Evolutionary conservation across 2,113 vertebrate genomes (phyloP).

Genomic region (Hoplias malabaricus): DNA sequence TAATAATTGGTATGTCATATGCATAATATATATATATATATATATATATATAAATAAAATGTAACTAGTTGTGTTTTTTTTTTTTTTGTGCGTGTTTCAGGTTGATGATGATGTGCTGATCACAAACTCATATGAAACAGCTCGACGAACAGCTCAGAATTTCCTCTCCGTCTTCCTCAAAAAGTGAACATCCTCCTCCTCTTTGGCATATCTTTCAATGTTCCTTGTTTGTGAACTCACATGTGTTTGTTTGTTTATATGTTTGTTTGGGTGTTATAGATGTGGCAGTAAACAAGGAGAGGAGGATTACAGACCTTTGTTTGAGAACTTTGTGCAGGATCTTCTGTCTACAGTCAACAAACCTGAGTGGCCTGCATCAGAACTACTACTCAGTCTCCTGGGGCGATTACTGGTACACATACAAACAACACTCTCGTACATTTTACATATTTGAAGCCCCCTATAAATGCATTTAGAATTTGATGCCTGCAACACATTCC

Average conservation of each 20-base stretch:
- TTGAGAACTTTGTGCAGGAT: constrained; percentile 98
- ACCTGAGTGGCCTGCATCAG: constrained; percentile 97
- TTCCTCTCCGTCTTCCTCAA: constrained; percentile 98
- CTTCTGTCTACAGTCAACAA: constrained; percentile 97
- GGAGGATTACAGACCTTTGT: constrained; percentile 95
- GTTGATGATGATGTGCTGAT: constrained; percentile 95
- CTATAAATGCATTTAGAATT: too few species aligned
- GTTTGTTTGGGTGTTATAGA: constrained; percentile 59
- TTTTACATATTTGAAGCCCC: too few species aligned
- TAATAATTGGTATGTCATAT: too few species aligned
- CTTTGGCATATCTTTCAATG: neutral
- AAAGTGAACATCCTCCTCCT: constrained; percentile 75
- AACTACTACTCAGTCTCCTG: constrained; percentile 92
- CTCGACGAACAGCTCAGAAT: constrained; percentile 97
- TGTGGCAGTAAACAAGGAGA: constrained; percentile 98
- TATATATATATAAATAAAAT: neutral
- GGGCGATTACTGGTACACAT: constrained; percentile 89
- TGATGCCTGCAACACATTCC: too few species aligned
- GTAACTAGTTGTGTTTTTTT: too few species aligned
- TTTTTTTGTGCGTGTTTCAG: constrained; percentile 64
- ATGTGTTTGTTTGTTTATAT: too few species aligned
- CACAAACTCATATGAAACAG: constrained; percentile 96
- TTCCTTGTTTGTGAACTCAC: neutral
- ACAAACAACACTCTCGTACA: too few species aligned
- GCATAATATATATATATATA: too few species aligned